A percentile compares a stretch with the other conserved stretches of the same genome.
Evolutionary conservation across 2,797 vertebrate genomes (phyloP).

Genomic region (Molossus alvarezi): DNA sequence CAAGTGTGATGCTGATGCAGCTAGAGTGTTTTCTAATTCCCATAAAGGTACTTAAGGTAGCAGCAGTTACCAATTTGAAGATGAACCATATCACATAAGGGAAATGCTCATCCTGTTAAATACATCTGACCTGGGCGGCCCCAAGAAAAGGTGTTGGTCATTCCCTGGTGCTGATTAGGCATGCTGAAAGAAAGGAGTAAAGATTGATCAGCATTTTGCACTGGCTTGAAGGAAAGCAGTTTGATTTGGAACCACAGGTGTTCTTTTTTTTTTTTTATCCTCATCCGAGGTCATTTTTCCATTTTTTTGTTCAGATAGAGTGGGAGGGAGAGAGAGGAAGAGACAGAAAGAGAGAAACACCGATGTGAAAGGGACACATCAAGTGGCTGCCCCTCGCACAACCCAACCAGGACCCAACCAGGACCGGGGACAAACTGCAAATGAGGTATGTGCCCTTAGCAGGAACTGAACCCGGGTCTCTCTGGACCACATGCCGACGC

Average conservation of each 20-base stretch:
- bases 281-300: too few relatives aligned
- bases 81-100: background rate
- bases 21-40: background rate
- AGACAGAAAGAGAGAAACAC: too few relatives aligned
- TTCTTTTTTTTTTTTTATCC: too few relatives aligned
- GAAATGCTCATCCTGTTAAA: background rate
- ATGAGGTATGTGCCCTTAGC: too few relatives aligned
- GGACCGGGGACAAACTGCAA: too few relatives aligned
- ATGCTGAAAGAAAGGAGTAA: slow-evolving; percentile 17
- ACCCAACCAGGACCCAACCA: too few relatives aligned
- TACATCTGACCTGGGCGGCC: background rate
- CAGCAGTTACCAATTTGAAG: background rate
- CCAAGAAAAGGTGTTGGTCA: background rate
- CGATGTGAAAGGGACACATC: too few relatives aligned
- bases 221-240: background rate
- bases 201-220: background rate
- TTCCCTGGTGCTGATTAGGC: slow-evolving; percentile 34
- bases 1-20: background rate
- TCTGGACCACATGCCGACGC: too few relatives aligned
- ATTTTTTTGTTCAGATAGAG: too few relatives aligned
- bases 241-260: background rate
- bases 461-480: too few relatives aligned
- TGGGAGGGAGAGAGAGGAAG: too few relatives aligned
- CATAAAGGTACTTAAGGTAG: background rate
- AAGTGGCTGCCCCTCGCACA: too few relatives aligned